A percentile compares a stretch with the other conserved stretches of the same genome.
Evolutionary conservation across 2,888 invertebrate species (phyloP).

Genomic region (Hirtodrosophila duncani): DNA sequence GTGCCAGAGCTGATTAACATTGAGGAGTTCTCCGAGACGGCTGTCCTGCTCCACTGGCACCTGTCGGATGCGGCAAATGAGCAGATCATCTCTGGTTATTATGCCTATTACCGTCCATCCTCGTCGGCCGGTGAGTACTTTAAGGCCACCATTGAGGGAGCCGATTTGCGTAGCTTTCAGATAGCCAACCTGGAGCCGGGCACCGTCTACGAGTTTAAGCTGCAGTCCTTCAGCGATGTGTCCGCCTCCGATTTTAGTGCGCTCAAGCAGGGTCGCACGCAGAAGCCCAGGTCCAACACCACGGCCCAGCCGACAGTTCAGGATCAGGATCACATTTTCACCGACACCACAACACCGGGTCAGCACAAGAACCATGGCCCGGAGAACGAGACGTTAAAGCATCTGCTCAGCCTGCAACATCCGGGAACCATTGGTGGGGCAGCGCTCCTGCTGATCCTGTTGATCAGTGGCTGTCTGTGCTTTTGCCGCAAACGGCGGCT

Average conservation of each 20-base stretch:
- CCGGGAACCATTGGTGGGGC: constrained; percentile 76
- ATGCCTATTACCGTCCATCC: constrained; percentile 92
- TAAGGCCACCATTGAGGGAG: constrained; percentile 88
- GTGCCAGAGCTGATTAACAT: constrained; percentile 83
- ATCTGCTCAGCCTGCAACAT: too few species aligned
- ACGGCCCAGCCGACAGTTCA: constrained; percentile 66
- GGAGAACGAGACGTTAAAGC: constrained; percentile 71
- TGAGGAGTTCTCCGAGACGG: constrained; percentile 84
- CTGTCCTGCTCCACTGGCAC: constrained; percentile 88
- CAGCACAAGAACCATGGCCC: too few species aligned
- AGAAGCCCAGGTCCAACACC: constrained; percentile 68
- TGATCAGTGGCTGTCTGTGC: constrained; percentile 74
- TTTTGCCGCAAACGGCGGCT: constrained; percentile 74
- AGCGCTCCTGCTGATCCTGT: constrained; percentile 66
- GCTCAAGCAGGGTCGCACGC: constrained; percentile 84
- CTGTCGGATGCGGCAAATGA: constrained; percentile 68
- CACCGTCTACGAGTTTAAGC: constrained; percentile 92
- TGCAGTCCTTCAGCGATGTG: constrained; percentile 92
- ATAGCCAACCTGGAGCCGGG: constrained; percentile 88
- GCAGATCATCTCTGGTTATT: constrained; percentile 86
- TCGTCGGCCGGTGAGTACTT: constrained; percentile 91
- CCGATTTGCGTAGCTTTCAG: constrained; percentile 83
- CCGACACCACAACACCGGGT: constrained; percentile 70
- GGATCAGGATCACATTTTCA: too few species aligned
- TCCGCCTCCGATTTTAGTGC: constrained; percentile 92